Evolutionary conservation across 2,888 invertebrate genomes (phyloP), one percentile per base, ranked within the genome.

Genomic region (Suillia variegata): DNA sequence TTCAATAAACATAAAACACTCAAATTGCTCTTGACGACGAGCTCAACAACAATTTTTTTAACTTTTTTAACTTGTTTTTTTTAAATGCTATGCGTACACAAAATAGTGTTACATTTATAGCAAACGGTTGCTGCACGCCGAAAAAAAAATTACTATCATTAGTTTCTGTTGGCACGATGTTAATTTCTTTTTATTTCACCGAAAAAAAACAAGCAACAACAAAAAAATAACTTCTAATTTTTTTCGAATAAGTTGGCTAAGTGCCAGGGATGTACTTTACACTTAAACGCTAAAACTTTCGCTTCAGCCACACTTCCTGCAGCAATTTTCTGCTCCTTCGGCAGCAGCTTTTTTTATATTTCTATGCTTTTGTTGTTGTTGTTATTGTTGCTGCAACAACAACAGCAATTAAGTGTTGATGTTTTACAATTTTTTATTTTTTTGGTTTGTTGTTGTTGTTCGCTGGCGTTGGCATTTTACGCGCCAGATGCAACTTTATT

Each of bases 371-470:
- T n/a, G n/a, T n/a, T 38, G 10, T 13, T 13, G 38, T 38, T 38
- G 6, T 52, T 54, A 33, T 51, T n/a, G n/a, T 31, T 42, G 26
- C 17, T 33, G 21, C 52, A 31, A 38, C 47, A 21, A 24, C 38
- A 54, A 55, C 60, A 53, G 63, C 77, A 78, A 76, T 76, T 78
- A 76, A 76, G 76, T 78, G 74, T 75, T 75, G 77, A 78, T 78
- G 75, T 68, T 74, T 67, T 66, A 66, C 66, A 66, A 68, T 74
- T 74, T 76, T 73, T 70, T n/a, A 5, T n/a, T 48, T 20, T 15
- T 20, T 26, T 24, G 21, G 34, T 42, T n/a, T 56, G 56, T 49
- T 54, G 18, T 47, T 54, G 12, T 31, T 56, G 24, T 55, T 56
- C 42, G 54, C 49, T 18, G 61, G 49, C 15, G 4, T 50, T 22